A percentile compares a stretch with the other conserved stretches of the same genome.
These are phyloP conservation scores for Burhinus oedicnemus DNA, from an alignment of 2,113 vertebrate genomes.

Conservation along the genomic window DNA sequence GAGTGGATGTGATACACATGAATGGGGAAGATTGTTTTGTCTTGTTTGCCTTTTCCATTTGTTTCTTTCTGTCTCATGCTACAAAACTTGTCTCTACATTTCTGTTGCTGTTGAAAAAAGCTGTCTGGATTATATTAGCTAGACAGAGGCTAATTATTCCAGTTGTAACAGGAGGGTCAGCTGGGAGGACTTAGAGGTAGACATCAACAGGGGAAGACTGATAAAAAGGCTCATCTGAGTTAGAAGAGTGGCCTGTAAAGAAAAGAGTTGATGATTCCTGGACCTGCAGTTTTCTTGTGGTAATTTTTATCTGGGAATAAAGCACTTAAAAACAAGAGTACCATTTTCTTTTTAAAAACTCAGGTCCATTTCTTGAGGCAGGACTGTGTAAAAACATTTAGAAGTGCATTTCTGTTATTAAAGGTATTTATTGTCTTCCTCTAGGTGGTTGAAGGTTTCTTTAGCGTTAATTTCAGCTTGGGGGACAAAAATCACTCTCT, in stretches of 20 bases:
- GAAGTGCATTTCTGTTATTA: background rate
- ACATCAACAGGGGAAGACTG: background rate
- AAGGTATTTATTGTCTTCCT: background rate
- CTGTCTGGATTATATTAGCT: background rate
- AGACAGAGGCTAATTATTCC: background rate
- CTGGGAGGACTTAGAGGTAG: background rate
- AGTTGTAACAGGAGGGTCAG: background rate
- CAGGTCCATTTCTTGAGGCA: background rate
- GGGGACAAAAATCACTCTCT: slow-evolving; percentile 77
- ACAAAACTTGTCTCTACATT: background rate
- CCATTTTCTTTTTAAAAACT: background rate
- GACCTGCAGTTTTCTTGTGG: background rate
- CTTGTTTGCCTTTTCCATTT: background rate
- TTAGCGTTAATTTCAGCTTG: slow-evolving; percentile 78
- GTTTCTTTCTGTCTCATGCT: background rate
- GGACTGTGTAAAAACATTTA: background rate
- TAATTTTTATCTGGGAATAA: background rate
- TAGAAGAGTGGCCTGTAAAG: background rate
- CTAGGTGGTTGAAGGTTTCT: slow-evolving; percentile 81
- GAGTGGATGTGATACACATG: background rate
- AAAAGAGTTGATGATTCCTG: background rate
- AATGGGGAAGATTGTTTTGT: background rate
- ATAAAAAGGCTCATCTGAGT: background rate
- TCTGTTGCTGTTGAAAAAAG: background rate
- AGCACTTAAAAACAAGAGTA: background rate